Percentiles rank a stretch among this genome's conserved stretches.
These are phyloP conservation scores for Elegia similella DNA, from an alignment of 2,888 invertebrate species.

Conservation along the genomic window DNA sequence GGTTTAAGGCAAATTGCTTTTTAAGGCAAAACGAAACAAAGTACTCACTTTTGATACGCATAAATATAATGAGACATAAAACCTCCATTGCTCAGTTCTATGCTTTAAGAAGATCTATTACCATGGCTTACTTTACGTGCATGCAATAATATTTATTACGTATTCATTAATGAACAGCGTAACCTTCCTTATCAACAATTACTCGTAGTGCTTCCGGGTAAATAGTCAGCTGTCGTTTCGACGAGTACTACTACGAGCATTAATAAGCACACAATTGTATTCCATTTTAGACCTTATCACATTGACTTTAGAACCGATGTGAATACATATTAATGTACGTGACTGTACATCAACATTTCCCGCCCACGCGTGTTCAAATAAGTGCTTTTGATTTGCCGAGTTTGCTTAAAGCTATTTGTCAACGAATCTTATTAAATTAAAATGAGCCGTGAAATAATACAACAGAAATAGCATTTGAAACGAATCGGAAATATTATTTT, in stretches of 20 bases:
- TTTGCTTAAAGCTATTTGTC: not conserved
- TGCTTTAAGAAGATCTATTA: too few species aligned
- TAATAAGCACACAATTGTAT: too few species aligned
- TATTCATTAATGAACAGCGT: not conserved
- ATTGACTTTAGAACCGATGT: too few species aligned
- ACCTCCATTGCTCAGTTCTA: not conserved
- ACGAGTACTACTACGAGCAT: too few species aligned
- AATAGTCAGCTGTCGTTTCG: constrained; percentile 10
- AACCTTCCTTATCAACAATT: constrained; percentile 5
- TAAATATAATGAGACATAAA: constrained; percentile 4
- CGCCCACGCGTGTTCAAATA: not conserved
- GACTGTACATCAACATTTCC: not conserved
- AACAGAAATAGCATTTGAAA: constrained; percentile 19
- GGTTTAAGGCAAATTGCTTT: constrained; percentile 47
- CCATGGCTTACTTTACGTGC: too few species aligned
- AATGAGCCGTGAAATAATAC: constrained; percentile 27
- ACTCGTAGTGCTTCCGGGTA: constrained; percentile 7
- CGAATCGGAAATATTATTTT: constrained; percentile 1
- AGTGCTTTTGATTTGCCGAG: not conserved
- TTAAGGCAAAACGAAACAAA: constrained; percentile 31
- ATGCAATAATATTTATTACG: too few species aligned
- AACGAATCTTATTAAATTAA: constrained; percentile 14
- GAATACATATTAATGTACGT: too few species aligned
- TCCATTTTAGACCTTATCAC: too few species aligned
- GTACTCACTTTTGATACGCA: constrained; percentile 17